Base-by-base conservation (phyloP, 2,797 vertebrate genomes). In the Sylvilagus floridanus region DNA sequence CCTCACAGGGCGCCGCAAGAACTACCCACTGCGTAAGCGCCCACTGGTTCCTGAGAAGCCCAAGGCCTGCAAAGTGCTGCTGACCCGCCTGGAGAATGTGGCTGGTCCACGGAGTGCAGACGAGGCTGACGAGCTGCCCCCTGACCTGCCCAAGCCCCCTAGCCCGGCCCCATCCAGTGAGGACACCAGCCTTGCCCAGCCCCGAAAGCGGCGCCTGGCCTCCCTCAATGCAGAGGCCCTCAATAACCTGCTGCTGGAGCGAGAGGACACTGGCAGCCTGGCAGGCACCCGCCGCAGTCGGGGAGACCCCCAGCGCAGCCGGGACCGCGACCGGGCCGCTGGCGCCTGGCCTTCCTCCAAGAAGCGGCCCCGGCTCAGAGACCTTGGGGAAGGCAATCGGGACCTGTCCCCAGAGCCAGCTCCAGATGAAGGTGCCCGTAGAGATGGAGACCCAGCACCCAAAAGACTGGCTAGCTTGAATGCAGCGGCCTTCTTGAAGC, bases 211-310 rank as follows among this genome's bases (percentile, higher is more conserved):
- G 89, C 98, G 99, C 47, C 97, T 99, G 97, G 99, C 99, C 76
- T 99, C 99, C 42, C 99, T 99, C 32, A 99, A 99, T 0, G 99
- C 99, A 0, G 99, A 99, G 98, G 99, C 99, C 0, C 99, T 99
- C 79, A 99, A 99, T 98, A 99, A 99, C 96, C 96, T 99, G 97
- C 98, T 99, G 76, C 98, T 99, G 6, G 99, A 99, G 95, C 98
- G 98, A 92, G 98, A 99, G 0, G 98, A 99, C 7, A 96, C 98
- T 21, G 91, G 94, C 91, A 96, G 81, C 37, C 96, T 88, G 84
- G 86, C 30, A 2, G 96, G 98, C 0, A 0, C 97, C 92, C 97
- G 98, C 83, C 97, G 98, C 2, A 96, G 96, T 93, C 98, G 98
- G 0, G 98, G 96, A 16, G 98, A 98, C 93, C 97, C 98, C 54